A percentile compares a stretch with the other conserved stretches of the same genome.
phyloP scores from a whole-genome alignment of 2,888 invertebrate genomes.

The Dolichomitus sp. region DNA sequence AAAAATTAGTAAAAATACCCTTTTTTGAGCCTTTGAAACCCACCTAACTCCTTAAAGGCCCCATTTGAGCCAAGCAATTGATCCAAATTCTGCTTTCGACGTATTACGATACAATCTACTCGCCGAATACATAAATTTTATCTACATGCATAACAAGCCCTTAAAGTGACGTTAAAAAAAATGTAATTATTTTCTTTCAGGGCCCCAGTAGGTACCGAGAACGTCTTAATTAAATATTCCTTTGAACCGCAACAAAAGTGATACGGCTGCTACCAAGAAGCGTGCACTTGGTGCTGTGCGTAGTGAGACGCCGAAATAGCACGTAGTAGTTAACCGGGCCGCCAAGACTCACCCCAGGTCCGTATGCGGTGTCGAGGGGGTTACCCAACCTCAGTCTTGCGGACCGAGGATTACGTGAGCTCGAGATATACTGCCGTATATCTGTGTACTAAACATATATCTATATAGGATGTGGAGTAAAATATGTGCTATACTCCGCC shows the following conservation, averaged over 20 bases:
- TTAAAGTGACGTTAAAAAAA: constrained; percentile 15
- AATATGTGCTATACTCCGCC: constrained; percentile 45
- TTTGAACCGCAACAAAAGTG: constrained; percentile 60
- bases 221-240: constrained; percentile 59
- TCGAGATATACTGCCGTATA: constrained; percentile 61
- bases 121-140: no score
- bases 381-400: constrained; percentile 75
- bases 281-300: constrained; percentile 40
- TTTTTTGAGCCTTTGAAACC: no score
- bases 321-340: constrained; percentile 34
- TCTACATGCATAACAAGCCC: neutral
- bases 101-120: constrained; percentile 3
- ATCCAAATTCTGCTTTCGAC: neutral
- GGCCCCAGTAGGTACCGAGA: neutral
- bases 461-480: constrained; percentile 30
- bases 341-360: constrained; percentile 47
- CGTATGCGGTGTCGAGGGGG: constrained; percentile 59
- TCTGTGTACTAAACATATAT: constrained; percentile 30
- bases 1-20: no score
- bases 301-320: constrained; percentile 37
- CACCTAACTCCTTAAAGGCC: no score
- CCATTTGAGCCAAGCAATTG: neutral
- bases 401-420: constrained; percentile 78
- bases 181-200: constrained; percentile 10
- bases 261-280: constrained; percentile 16